phyloP scores from a whole-genome alignment of 2,888 invertebrate species.

The Phortica okadai region DNA sequence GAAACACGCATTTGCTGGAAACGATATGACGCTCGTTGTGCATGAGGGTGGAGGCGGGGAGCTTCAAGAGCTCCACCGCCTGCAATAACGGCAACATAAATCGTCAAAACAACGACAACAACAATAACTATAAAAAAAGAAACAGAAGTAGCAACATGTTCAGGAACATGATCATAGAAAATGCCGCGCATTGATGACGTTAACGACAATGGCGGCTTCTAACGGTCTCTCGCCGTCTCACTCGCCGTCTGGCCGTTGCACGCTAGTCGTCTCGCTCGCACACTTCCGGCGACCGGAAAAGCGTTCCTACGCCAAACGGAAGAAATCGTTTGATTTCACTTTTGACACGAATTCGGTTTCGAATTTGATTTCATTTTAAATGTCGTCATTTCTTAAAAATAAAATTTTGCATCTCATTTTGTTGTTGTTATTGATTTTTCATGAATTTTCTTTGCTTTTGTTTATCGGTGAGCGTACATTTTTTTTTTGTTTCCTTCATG shows the following conservation, averaged over 20 bases:
- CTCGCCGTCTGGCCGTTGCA: background rate
- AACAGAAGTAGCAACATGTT: background rate
- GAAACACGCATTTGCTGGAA: no score
- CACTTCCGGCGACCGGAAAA: slow-evolving; percentile 26
- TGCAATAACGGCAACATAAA: background rate
- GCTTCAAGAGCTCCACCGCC: background rate
- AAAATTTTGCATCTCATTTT: slow-evolving; percentile 12
- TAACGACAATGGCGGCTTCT: background rate
- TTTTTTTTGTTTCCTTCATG: background rate
- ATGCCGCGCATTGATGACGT: slow-evolving; percentile 11
- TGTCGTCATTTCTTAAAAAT: slow-evolving; percentile 20
- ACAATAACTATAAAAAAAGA: background rate
- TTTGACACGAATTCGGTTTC: background rate
- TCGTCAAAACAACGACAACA: background rate
- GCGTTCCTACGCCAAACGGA: slow-evolving; percentile 14
- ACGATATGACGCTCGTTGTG: background rate
- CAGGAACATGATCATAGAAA: background rate
- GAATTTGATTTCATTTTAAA: background rate
- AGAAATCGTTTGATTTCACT: slow-evolving; percentile 18
- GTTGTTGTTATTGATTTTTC: slow-evolving; percentile 31
- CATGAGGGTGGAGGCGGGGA: background rate
- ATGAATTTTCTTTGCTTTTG: slow-evolving; percentile 11
- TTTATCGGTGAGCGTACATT: slow-evolving; percentile 16
- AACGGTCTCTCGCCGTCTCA: background rate
- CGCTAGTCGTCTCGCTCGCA: background rate